These are phyloP conservation scores for Cistogaster globosa DNA, from an alignment of 2,888 invertebrate genomes.

Conservation along the genomic window DNA sequence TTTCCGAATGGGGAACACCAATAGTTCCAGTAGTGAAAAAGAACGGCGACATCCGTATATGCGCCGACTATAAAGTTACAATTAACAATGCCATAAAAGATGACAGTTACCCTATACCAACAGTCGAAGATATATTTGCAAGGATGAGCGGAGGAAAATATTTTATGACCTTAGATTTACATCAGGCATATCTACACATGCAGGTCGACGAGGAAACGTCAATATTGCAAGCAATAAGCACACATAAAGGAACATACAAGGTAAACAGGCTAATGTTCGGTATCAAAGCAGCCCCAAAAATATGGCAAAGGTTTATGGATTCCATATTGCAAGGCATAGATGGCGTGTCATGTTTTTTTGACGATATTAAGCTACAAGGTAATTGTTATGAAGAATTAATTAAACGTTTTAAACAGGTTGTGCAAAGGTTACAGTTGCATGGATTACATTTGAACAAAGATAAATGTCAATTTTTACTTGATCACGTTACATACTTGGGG, in stretches of 20 bases:
- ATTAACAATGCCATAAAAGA: constrained; percentile 44
- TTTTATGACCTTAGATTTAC: constrained; percentile 55
- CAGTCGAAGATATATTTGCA: constrained; percentile 44
- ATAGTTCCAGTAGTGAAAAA: constrained; percentile 36
- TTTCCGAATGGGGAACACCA: constrained; percentile 8
- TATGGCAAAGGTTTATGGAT: constrained; percentile 77
- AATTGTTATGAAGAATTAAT: constrained; percentile 20
- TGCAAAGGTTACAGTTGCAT: neutral
- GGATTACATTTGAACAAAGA: constrained; percentile 17
- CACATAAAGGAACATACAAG: constrained; percentile 65
- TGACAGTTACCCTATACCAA: constrained; percentile 50
- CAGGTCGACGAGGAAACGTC: constrained; percentile 73
- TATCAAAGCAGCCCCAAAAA: constrained; percentile 70
- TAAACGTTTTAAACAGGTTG: neutral
- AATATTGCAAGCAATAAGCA: constrained; percentile 74
- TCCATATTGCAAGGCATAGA: constrained; percentile 73
- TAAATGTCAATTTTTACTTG: constrained; percentile 27
- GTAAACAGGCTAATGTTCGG: constrained; percentile 76
- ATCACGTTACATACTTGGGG: constrained; percentile 33
- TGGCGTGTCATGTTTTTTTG: constrained; percentile 49
- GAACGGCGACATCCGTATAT: constrained; percentile 47
- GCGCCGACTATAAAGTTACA: constrained; percentile 50
- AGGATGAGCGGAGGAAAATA: constrained; percentile 70
- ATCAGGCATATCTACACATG: constrained; percentile 75
- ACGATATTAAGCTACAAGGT: constrained; percentile 30